These are phyloP conservation scores for Drosophila pullipes DNA, from an alignment of 2,888 invertebrate species.

Conservation along the genomic window DNA sequence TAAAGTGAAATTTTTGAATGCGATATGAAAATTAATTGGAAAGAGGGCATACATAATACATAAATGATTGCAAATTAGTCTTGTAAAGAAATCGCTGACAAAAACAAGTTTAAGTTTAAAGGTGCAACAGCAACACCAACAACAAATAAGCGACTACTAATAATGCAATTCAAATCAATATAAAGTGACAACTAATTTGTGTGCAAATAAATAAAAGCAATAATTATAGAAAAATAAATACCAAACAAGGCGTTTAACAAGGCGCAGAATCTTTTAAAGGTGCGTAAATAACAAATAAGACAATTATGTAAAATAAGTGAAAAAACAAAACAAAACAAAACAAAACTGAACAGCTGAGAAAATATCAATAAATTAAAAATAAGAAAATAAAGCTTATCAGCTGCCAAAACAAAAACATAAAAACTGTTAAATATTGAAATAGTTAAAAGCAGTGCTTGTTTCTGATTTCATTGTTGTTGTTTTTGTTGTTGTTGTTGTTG, in stretches of 20 bases:
- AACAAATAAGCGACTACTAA: conserved; percentile 35
- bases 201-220: conserved; percentile 33
- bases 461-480: background rate
- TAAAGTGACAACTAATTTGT: conserved; percentile 43
- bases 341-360: conserved; percentile 48
- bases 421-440: conserved; percentile 11
- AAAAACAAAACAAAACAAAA: conserved; percentile 1
- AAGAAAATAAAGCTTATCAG: conserved; percentile 40
- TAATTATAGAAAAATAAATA: conserved; percentile 11
- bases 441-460: conserved; percentile 4
- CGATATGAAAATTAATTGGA: conserved; percentile 61
- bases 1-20: conserved; percentile 64
- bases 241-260: conserved; percentile 29
- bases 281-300: conserved; percentile 38
- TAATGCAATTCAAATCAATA: conserved; percentile 41
- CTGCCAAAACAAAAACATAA: conserved; percentile 41
- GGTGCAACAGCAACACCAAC: conserved; percentile 31
- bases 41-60: conserved; percentile 37
- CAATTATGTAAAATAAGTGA: conserved; percentile 12
- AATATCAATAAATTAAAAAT: conserved; percentile 32
- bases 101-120: conserved; percentile 43
- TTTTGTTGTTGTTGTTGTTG: background rate
- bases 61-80: conserved; percentile 51
- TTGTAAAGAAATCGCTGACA: conserved; percentile 49
- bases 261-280: conserved; percentile 35